Percentiles rank a stretch among this genome's conserved stretches.
phyloP scores from a whole-genome alignment of 2,888 invertebrate species.

The Tiphia femorata region DNA sequence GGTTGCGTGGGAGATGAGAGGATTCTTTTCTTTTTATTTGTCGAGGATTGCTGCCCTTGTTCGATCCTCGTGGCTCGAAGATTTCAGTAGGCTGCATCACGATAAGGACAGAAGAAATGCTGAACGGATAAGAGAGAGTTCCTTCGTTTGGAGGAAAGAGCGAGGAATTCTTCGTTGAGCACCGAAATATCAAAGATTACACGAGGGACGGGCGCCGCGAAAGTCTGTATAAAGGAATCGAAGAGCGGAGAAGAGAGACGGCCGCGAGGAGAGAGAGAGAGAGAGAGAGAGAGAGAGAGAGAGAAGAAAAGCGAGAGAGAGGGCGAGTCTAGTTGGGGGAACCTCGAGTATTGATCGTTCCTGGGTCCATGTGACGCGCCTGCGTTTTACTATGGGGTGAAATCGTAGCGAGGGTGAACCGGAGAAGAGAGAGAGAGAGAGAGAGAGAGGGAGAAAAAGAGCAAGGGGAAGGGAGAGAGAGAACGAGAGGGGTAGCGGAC shows the following conservation, averaged over 20 bases:
- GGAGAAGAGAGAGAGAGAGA: slow-evolving; percentile 17
- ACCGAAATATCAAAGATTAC: slow-evolving; percentile 36
- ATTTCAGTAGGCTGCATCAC: not conserved
- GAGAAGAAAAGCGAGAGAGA: slow-evolving; percentile 19
- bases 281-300: slow-evolving; percentile 3
- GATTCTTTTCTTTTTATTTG: too few species aligned
- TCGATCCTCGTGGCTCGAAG: not conserved
- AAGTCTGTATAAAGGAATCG: too few species aligned
- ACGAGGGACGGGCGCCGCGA: slow-evolving; percentile 6
- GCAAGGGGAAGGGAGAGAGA: slow-evolving; percentile 19
- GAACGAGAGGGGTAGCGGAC: too few species aligned
- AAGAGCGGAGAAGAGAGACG: slow-evolving; percentile 22
- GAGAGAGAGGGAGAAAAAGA: slow-evolving; percentile 29
- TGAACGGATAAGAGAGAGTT: too few species aligned
- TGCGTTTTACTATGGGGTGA: slow-evolving; percentile 56
- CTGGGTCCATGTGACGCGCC: slow-evolving; percentile 66
- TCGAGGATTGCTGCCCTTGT: too few species aligned
- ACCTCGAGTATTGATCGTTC: slow-evolving; percentile 65
- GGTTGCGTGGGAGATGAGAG: too few species aligned
- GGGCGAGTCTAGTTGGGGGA: slow-evolving; percentile 42
- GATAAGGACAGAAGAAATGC: not conserved
- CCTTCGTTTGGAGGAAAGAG: not conserved
- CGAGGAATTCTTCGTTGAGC: not conserved
- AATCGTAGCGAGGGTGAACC: slow-evolving; percentile 45
- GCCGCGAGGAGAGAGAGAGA: slow-evolving; percentile 13